Evolutionary conservation across 2,888 invertebrate species (phyloP), one percentile per base, ranked within the genome.

Genomic region (Lomographa bimaculata): DNA sequence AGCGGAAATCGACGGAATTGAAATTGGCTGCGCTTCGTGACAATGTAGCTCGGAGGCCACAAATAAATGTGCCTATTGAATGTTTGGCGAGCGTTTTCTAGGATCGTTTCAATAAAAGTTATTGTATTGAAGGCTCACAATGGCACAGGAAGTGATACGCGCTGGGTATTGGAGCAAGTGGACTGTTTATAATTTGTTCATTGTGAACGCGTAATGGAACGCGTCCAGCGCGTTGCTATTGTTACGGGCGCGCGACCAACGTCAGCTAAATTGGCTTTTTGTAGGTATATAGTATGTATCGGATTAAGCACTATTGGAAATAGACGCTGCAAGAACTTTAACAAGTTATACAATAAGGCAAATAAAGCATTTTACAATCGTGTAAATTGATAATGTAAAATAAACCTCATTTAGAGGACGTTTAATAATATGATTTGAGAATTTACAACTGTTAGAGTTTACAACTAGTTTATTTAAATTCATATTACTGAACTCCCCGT

Each of bases 171-270:
- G 80, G 71, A 69, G 80, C 84, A 84, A 87, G 86, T 86, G 85
- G 79, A 81, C 83, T 89, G 89, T 86, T 86, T 86, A 89, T 87
- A 87, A 89, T 89, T 86, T 83, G 86, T 81, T 66, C 76, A 84
- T 87, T 89, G 86, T 87, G 68, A 60, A 47, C 61, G 56, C 56
- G 68, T 74, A 78, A 79, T 75, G 75, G 75, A 79, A 77, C 79
- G 81, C 79, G 81, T 70, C 76, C 74, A 68, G 61, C 57, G 60
- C 51, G 60, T 68, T 51, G 59, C 71, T 23, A 76, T 86, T 86
- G 84, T 80, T 41, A 25, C 29, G 12, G 29, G 9, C 35, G 60
- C 61, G 64, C 64, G 69, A 64, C 63, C 67, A 67, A 70, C 77
- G 70, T 54, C 62, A 72, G 72, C 71, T 72, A 83, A 84, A 85